phyloP scores from a whole-genome alignment of 2,888 invertebrate genomes.

The Synergus laeviventris region DNA sequence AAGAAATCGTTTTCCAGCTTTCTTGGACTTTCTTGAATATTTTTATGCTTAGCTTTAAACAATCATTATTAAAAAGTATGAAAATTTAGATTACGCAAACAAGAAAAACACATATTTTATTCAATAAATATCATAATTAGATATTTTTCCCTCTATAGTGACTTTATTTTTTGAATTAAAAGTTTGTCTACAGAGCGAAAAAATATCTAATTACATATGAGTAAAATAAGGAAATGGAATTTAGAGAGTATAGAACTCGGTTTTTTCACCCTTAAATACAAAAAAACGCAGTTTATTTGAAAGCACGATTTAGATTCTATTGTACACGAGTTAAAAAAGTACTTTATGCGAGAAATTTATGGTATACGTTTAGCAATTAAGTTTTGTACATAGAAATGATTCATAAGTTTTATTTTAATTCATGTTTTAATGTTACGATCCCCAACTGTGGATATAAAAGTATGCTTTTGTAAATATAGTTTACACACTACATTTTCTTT shows the following conservation, averaged over 20 bases:
- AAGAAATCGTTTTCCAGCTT: neutral
- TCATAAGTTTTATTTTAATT: too few relatives aligned
- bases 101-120: too few relatives aligned
- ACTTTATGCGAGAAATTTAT: neutral
- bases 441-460: neutral
- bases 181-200: too few relatives aligned
- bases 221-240: neutral
- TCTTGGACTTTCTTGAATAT: neutral
- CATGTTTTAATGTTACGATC: neutral
- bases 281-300: neutral
- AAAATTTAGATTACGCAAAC: neutral
- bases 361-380: neutral
- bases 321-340: neutral
- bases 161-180: too few relatives aligned
- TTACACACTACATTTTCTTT: neutral
- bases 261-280: too few relatives aligned
- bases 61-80: neutral
- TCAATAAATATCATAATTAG: too few relatives aligned
- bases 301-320: neutral
- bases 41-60: neutral
- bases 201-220: too few relatives aligned
- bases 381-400: neutral
- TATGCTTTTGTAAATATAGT: conserved; percentile 2
- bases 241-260: too few relatives aligned
- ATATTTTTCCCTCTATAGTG: too few relatives aligned